Base-by-base conservation (phyloP, 2,797 vertebrate species). In the Diglossa cyanea region DNA sequence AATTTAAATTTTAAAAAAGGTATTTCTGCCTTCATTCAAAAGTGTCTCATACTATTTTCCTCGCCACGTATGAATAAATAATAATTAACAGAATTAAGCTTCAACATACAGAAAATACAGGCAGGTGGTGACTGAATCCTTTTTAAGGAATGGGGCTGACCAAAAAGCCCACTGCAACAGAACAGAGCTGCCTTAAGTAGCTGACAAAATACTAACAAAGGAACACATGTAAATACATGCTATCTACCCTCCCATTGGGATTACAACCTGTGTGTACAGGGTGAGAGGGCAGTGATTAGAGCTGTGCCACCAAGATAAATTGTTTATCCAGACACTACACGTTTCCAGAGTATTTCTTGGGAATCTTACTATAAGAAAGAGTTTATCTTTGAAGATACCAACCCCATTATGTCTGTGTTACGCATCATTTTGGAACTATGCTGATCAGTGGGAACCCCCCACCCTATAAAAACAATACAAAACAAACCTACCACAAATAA, bases 211-310 rank as follows among this genome's bases (percentile, higher is more conserved):
- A 98, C 98, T 98, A 98, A 98, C 98, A 98, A 98, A 98, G 98
- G 97, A 98, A 98, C 98, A 99, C 98, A 98, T 99, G 99, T 98
- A 98, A 98, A 98, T 98, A 98, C 98, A 98, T 97, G 97, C 98
- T 98, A 98, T 97, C 96, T 97, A 98, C 98, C 98, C 97, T 98
- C 98, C 98, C 98, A 92, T 92, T 95, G 98, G 98, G 98, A 98
- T 97, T 98, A 97, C 98, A 98, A 98, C 98, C 98, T 98, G 98
- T 98, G 98, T 98, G 98, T 98, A 97, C 97, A 97, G 97, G 98
- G 98, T 97, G 97, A 97, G 97, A 96, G 98, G 97, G 96, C 94
- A 97, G 92, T 87, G 96, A 97, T 96, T 89, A 96, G 92, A 97
- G 94, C 96, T 81, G 51, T 90, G 87, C 95, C 96, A 97, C 96